These are phyloP conservation scores for Myzus persicae DNA, from an alignment of 1,140 invertebrate species.

Conservation along the genomic window DNA sequence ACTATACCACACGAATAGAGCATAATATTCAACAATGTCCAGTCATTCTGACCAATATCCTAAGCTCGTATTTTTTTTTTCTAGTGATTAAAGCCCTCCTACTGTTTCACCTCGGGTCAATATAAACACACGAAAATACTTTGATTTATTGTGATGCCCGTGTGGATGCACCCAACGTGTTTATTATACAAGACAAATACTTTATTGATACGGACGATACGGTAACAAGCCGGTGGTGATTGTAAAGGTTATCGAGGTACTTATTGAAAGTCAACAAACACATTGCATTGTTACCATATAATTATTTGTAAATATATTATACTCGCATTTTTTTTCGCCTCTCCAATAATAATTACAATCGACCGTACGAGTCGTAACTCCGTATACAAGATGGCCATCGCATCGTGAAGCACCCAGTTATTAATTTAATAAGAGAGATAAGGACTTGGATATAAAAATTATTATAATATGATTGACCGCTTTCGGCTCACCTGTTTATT, in stretches of 20 bases:
- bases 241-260: slow-evolving; percentile 47
- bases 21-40: slow-evolving; percentile 50
- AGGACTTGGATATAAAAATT: not conserved
- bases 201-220: slow-evolving; percentile 40
- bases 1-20: not conserved
- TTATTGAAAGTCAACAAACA: slow-evolving; percentile 48
- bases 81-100: slow-evolving; percentile 54
- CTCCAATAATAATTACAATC: slow-evolving; percentile 12
- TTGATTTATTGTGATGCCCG: slow-evolving; percentile 42
- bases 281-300: slow-evolving; percentile 38
- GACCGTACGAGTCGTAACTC: not conserved
- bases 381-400: not conserved
- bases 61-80: slow-evolving; percentile 16
- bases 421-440: slow-evolving; percentile 20
- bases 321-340: slow-evolving; percentile 1
- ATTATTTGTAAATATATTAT: slow-evolving; percentile 51
- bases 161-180: slow-evolving; percentile 26
- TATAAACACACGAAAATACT: slow-evolving; percentile 43
- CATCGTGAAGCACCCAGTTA: not conserved
- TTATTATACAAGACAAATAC: slow-evolving; percentile 41
- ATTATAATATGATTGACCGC: not conserved
- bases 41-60: slow-evolving; percentile 51
- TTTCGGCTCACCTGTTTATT: slow-evolving; percentile 47
- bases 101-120: slow-evolving; percentile 54
- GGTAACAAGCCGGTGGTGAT: slow-evolving; percentile 20